These are phyloP conservation scores for Diabrotica balteata DNA, from an alignment of 2,888 invertebrate genomes.

Conservation along the genomic window DNA sequence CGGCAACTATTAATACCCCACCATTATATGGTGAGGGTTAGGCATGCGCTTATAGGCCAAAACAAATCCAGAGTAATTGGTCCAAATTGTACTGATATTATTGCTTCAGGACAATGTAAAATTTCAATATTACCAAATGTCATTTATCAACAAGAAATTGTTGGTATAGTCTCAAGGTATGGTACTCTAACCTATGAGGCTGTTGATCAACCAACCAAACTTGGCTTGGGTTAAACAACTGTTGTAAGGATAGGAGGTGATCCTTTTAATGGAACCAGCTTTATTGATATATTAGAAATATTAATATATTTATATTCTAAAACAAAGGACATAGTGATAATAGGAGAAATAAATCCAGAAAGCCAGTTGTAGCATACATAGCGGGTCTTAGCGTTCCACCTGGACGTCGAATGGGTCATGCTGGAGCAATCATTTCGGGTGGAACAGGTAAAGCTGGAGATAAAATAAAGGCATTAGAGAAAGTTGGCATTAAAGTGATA, in stretches of 20 bases:
- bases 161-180: constrained; percentile 71
- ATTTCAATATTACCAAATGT: constrained; percentile 82
- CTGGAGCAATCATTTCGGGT: no score
- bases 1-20: constrained; percentile 69
- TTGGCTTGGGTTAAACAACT: constrained; percentile 89
- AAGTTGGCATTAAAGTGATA: no score
- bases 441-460: no score
- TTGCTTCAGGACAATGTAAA: constrained; percentile 78
- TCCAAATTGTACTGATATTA: constrained; percentile 84
- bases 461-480: no score
- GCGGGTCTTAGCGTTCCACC: no score
- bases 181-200: constrained; percentile 78
- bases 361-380: no score
- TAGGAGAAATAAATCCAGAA: no score
- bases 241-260: constrained; percentile 75
- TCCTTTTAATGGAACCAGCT: constrained; percentile 67
- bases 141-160: constrained; percentile 71
- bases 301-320: constrained; percentile 90
- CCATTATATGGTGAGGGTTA: constrained; percentile 84
- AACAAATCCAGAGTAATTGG: constrained; percentile 78
- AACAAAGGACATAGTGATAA: constrained; percentile 95
- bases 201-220: constrained; percentile 74
- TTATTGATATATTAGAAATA: constrained; percentile 89
- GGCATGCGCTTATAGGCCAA: constrained; percentile 68
- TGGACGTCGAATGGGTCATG: no score